Base-by-base conservation (phyloP, 2,797 vertebrate species). In the Micromesistius poutassou region DNA sequence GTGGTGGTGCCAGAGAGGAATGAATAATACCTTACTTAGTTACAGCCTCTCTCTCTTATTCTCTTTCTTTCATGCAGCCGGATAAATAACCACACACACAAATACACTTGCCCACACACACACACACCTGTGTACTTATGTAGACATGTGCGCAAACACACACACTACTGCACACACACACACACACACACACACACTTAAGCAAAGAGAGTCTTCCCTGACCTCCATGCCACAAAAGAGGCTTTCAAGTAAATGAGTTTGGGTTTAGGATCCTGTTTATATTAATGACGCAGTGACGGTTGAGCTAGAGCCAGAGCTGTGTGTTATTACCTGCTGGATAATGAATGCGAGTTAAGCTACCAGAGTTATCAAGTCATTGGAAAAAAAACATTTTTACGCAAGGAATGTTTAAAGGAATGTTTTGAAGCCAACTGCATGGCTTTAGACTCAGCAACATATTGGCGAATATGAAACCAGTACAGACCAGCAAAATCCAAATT, bases 191-290 rank as follows among this genome's bases (percentile, higher is more conserved):
- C 30, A 79, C 55, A 78, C 78, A 80, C 79, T 3, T 73, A 68
- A 4, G 25, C 74, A 25, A 75, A 85, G 82, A 75, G 80, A 75
- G 80, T 87, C 86, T 78, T 87, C 79, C 82, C 81, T 85, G 85
- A 88, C 84, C 82, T n/a, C 82, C 72, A 77, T 66, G 40, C 87
- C 87, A 89, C 88, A 87, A 88, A 90, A 90, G 89, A 91, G 89
- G 90, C 92, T 92, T 92, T 93, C 89, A 92, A 87, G 85, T 90
- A 92, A 93, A 92, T 91, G 90, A 92, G 90, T 91, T 92, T 91
- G 88, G 88, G 91, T 92, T 93, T 88, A 90, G 89, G 90, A 89
- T 91, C 89, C 84, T 91, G 91, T 92, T 92, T 91, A 88, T 91
- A 92, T 90, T 91, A 91, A 92, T 92, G 90, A 92, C 84, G 83